Evolutionary conservation across 2,888 invertebrate genomes (phyloP).

Genomic region (Congeria kusceri): DNA sequence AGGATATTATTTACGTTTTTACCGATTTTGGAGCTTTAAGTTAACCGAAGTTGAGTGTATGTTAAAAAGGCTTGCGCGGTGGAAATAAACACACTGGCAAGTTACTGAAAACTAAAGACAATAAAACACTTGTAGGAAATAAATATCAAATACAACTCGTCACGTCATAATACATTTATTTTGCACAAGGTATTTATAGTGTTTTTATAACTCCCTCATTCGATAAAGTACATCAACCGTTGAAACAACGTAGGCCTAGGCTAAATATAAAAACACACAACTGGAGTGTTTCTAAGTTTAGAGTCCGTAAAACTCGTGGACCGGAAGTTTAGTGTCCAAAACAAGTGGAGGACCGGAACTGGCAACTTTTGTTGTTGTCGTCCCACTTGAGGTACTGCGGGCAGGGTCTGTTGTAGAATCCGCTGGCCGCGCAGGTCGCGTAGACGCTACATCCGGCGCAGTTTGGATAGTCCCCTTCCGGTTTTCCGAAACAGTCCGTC

Average conservation of each 20-base stretch:
- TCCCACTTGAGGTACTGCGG: conserved; percentile 70
- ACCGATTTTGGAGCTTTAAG: too few relatives aligned
- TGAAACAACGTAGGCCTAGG: background rate
- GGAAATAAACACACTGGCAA: too few relatives aligned
- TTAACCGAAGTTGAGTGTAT: too few relatives aligned
- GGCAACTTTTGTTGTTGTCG: conserved; percentile 68
- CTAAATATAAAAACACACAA: background rate
- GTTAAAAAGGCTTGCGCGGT: too few relatives aligned
- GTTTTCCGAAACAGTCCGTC: conserved; percentile 46
- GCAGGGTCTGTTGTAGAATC: conserved; percentile 65
- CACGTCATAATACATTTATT: too few relatives aligned
- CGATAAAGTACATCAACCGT: too few relatives aligned
- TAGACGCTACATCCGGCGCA: conserved; percentile 72
- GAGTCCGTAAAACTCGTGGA: background rate
- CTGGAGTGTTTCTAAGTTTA: background rate
- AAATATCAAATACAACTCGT: too few relatives aligned
- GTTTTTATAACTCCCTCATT: too few relatives aligned
- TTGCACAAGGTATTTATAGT: too few relatives aligned
- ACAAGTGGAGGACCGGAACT: conserved; percentile 69
- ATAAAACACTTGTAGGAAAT: too few relatives aligned
- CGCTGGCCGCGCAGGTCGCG: conserved; percentile 69
- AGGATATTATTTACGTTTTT: too few relatives aligned
- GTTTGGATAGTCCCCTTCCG: conserved; percentile 69
- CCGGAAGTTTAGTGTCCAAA: conserved; percentile 46
- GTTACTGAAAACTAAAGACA: too few relatives aligned